Conservation (phyloP, 2,113 vertebrate species). For the Trichechus manatus region DNA sequence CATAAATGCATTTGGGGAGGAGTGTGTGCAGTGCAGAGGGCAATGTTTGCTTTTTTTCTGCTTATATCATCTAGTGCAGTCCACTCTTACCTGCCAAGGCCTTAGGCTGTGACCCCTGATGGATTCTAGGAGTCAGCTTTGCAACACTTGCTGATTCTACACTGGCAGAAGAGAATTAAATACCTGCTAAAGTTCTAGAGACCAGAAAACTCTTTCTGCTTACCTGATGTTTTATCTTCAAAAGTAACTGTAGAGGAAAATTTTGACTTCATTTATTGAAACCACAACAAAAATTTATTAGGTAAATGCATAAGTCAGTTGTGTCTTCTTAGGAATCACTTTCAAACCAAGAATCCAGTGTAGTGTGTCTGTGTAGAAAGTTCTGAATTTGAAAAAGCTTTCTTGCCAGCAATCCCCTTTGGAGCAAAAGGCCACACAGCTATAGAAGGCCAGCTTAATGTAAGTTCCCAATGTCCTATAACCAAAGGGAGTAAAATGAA, state of each 20-base stretch:
- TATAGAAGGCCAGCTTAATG: background rate
- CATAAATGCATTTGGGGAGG: background rate
- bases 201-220: background rate
- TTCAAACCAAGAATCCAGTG: background rate
- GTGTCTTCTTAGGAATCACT: background rate
- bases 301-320: slow-evolving; percentile 40
- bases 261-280: slow-evolving; percentile 54
- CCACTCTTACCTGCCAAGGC: background rate
- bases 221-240: slow-evolving; percentile 19
- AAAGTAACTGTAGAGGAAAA: slow-evolving; percentile 26
- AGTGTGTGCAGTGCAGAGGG: background rate
- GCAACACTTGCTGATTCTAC: background rate
- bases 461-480: background rate
- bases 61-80: background rate
- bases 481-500: background rate
- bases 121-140: background rate
- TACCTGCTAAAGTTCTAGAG: background rate
- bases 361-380: background rate
- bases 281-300: slow-evolving; percentile 38
- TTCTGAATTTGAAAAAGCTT: background rate
- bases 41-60: background rate
- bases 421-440: background rate
- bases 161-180: slow-evolving; percentile 32
- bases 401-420: background rate
- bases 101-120: background rate